Conservation (phyloP, 2,113 vertebrate genomes). For the Xiphophorus hellerii region DNA sequence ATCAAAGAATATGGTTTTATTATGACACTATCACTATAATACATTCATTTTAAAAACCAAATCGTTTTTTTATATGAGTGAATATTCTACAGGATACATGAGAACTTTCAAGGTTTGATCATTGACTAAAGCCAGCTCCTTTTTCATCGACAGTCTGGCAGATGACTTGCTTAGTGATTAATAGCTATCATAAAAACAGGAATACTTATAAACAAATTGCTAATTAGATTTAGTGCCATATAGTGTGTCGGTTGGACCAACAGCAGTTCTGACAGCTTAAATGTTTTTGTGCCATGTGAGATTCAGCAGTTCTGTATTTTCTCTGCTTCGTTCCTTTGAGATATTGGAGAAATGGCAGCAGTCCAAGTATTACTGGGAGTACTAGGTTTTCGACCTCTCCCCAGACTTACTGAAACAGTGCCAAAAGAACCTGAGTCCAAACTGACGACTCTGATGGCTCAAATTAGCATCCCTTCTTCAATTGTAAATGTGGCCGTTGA, state of each 20-base stretch:
- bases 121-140: neutral
- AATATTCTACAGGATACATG: neutral
- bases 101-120: constrained; percentile 40
- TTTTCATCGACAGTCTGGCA: neutral
- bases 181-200: constrained; percentile 11
- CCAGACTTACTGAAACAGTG: no score
- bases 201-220: neutral
- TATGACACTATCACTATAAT: neutral
- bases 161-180: neutral
- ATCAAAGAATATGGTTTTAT: no score
- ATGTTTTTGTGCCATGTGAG: neutral
- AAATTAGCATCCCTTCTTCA: no score
- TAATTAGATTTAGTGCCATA: neutral
- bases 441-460: no score
- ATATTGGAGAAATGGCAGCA: constrained; percentile 4
- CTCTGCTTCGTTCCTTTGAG: neutral
- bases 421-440: no score
- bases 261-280: neutral
- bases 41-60: neutral
- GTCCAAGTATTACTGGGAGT: neutral
- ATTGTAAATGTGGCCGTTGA: no score
- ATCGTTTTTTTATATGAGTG: neutral
- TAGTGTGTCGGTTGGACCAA: neutral
- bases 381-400: no score
- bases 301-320: neutral